A percentile compares a stretch with the other conserved stretches of the same genome.
These are phyloP conservation scores for Lampris incognitus DNA, from an alignment of 2,113 vertebrate species.

Conservation along the genomic window DNA sequence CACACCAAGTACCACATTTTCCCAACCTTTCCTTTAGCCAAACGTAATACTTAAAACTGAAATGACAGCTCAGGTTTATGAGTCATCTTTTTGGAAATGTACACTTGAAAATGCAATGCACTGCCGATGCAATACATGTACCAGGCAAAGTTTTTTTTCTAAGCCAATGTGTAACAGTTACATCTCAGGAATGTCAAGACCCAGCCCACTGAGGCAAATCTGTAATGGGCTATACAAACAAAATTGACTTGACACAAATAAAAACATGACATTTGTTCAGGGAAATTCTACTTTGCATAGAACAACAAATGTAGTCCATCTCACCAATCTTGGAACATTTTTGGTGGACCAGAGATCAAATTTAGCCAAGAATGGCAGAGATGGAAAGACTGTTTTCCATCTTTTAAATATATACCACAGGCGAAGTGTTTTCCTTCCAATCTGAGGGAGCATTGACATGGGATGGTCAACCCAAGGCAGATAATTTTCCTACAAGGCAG, in stretches of 20 bases:
- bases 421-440: neutral
- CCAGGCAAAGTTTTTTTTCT: neutral
- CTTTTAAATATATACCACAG: neutral
- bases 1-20: neutral
- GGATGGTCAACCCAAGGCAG: neutral
- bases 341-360: neutral
- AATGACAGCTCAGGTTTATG: neutral
- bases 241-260: neutral
- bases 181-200: neutral
- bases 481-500: neutral
- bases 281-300: constrained; percentile 52
- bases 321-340: neutral
- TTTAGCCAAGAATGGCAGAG: neutral
- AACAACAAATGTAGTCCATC: constrained; percentile 47
- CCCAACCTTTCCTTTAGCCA: neutral
- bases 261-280: constrained; percentile 26
- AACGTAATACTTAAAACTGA: neutral
- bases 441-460: neutral
- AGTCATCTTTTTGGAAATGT: neutral
- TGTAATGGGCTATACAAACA: too few species aligned
- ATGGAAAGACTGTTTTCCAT: neutral
- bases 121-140: neutral
- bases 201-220: too few species aligned
- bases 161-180: neutral
- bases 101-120: neutral